Evolutionary conservation across 2,888 invertebrate genomes (phyloP).

Genomic region (Ennomos erosarius): DNA sequence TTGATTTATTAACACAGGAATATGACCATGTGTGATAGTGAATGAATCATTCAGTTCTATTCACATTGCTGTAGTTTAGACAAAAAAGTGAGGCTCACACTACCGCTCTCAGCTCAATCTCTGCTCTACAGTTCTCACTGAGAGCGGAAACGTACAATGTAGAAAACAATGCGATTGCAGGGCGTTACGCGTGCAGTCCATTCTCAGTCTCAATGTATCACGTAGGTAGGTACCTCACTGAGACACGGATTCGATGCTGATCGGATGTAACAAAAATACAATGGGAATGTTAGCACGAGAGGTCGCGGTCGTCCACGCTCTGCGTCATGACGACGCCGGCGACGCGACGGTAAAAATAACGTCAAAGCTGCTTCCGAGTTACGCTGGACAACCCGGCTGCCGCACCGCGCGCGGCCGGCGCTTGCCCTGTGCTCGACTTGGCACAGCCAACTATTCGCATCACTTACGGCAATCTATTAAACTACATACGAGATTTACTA

Average conservation of each 20-base stretch:
- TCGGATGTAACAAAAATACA: constrained; percentile 46
- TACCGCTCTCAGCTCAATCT: too few species aligned
- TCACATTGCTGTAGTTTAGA: too few species aligned
- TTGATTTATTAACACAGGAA: too few species aligned
- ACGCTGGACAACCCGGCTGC: constrained; percentile 10
- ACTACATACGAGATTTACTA: background rate
- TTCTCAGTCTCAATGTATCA: too few species aligned
- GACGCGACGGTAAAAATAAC: constrained; percentile 58
- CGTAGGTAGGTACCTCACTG: background rate
- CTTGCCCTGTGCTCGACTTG: background rate
- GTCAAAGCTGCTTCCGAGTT: constrained; percentile 37
- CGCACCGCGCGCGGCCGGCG: background rate
- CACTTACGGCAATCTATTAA: constrained; percentile 5
- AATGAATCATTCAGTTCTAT: too few species aligned
- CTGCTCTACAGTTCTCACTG: too few species aligned
- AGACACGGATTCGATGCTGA: constrained; percentile 16
- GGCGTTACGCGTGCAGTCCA: too few species aligned
- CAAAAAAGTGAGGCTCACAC: too few species aligned
- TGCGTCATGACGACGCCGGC: constrained; percentile 24
- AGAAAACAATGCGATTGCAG: too few species aligned
- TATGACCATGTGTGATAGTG: too few species aligned
- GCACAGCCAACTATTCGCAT: background rate
- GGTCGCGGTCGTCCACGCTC: constrained; percentile 27
- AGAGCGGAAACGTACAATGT: too few species aligned
- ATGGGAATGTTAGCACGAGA: constrained; percentile 36